These are phyloP conservation scores for Drosophila nasuta DNA, from an alignment of 1,140 invertebrate species.

Conservation along the genomic window DNA sequence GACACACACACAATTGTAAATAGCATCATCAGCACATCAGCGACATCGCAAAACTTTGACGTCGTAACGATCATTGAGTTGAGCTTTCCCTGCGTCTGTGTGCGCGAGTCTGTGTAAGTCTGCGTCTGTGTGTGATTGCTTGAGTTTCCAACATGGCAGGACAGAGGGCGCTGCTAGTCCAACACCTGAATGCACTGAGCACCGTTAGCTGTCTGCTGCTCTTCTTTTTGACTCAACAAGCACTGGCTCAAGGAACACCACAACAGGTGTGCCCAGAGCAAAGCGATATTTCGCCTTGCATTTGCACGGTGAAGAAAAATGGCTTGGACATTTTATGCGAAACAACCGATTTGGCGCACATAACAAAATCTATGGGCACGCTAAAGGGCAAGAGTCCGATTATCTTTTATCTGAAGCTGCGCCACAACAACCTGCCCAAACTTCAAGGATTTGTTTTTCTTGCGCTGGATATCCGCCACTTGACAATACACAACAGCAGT, in stretches of 20 bases:
- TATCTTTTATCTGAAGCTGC: slow-evolving; percentile 93
- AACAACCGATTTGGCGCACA: slow-evolving; percentile 90
- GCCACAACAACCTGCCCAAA: slow-evolving; percentile 93
- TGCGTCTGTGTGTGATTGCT: background rate
- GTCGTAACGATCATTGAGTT: slow-evolving; percentile 24
- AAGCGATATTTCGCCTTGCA: slow-evolving; percentile 91
- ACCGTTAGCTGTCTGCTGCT: slow-evolving; percentile 22
- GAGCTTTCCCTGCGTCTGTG: slow-evolving; percentile 13
- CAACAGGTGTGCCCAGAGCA: slow-evolving; percentile 90
- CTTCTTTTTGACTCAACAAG: slow-evolving; percentile 34
- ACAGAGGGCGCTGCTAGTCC: slow-evolving; percentile 28
- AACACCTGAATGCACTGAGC: slow-evolving; percentile 4
- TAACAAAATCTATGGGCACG: slow-evolving; percentile 90
- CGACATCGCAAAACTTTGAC: slow-evolving; percentile 20
- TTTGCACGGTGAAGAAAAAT: slow-evolving; percentile 93
- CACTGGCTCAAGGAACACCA: slow-evolving; percentile 57
- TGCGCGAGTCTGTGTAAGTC: slow-evolving; percentile 1
- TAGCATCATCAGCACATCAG: slow-evolving; percentile 58
- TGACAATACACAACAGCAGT: slow-evolving; percentile 94
- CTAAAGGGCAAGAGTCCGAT: slow-evolving; percentile 91
- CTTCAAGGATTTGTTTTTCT: slow-evolving; percentile 93
- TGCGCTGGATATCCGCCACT: slow-evolving; percentile 93
- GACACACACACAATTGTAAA: slow-evolving; percentile 70
- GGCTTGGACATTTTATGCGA: slow-evolving; percentile 94
- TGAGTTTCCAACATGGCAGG: slow-evolving; percentile 35